Conservation (phyloP, 2,797 vertebrate genomes). For the Manis javanica region DNA sequence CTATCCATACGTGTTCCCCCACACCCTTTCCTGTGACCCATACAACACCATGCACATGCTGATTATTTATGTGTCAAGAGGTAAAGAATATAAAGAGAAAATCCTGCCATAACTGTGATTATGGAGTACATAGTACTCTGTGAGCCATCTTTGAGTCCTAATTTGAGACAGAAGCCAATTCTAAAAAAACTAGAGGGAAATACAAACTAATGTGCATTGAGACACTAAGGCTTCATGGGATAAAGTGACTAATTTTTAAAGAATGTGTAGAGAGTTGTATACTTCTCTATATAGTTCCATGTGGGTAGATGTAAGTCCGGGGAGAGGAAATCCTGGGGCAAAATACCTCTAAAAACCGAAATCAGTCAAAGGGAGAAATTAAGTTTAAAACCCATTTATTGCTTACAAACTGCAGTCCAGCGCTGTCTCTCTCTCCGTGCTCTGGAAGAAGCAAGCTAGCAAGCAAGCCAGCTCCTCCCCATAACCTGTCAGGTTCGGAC, state of each 20-base stretch:
- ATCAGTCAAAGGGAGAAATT: too few relatives aligned
- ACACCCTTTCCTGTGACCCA: neutral
- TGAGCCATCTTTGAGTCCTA: neutral
- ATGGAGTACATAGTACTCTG: neutral
- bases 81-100: conserved; percentile 38
- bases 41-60: neutral
- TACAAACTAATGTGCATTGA: neutral
- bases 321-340: too few relatives aligned
- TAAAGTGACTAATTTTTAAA: conserved; percentile 43
- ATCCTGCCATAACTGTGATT: neutral
- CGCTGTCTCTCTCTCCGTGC: too few relatives aligned
- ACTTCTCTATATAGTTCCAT: neutral
- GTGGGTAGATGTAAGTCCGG: neutral
- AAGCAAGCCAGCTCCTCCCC: too few relatives aligned
- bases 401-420: too few relatives aligned
- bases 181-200: conserved; percentile 15
- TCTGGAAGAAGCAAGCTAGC: too few relatives aligned
- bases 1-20: neutral
- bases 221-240: neutral
- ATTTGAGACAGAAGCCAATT: neutral
- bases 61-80: neutral
- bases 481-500: too few relatives aligned
- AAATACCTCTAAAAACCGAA: too few relatives aligned
- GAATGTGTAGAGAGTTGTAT: neutral
- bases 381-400: too few relatives aligned